Conservation (phyloP, 2,113 vertebrate species). For the Hyaena hyaena region DNA sequence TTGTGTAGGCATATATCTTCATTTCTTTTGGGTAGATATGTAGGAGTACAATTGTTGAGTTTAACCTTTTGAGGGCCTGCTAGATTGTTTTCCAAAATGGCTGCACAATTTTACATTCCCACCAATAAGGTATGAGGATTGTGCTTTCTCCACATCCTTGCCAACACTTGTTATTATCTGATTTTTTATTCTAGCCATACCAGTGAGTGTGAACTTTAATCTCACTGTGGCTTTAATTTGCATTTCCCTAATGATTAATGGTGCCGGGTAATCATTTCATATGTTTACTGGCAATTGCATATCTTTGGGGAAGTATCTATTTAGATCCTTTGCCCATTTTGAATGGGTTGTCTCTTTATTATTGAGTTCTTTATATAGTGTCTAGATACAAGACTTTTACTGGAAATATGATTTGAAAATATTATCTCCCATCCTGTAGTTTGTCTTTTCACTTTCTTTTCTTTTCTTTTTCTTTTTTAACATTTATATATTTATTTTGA, state of each 20-base stretch:
- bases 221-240: constrained; percentile 9
- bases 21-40: constrained; percentile 7
- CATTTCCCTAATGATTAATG: constrained; percentile 10
- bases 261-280: background rate
- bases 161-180: background rate
- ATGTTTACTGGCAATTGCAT: background rate
- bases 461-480: background rate
- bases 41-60: background rate
- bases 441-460: background rate
- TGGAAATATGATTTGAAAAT: background rate
- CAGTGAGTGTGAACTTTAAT: background rate
- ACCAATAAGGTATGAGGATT: background rate
- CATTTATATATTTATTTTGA: too few relatives aligned
- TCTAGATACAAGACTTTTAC: background rate
- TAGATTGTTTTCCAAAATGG: constrained; percentile 46
- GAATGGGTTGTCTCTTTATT: constrained; percentile 16
- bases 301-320: constrained; percentile 34
- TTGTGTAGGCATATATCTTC: background rate
- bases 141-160: background rate
- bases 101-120: background rate
- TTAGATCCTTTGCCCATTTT: background rate
- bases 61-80: constrained; percentile 30
- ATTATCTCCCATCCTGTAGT: background rate
- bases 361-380: constrained; percentile 13
- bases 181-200: background rate